phyloP scores from a whole-genome alignment of 1,140 invertebrate species.

The Drosophila cardini region DNA sequence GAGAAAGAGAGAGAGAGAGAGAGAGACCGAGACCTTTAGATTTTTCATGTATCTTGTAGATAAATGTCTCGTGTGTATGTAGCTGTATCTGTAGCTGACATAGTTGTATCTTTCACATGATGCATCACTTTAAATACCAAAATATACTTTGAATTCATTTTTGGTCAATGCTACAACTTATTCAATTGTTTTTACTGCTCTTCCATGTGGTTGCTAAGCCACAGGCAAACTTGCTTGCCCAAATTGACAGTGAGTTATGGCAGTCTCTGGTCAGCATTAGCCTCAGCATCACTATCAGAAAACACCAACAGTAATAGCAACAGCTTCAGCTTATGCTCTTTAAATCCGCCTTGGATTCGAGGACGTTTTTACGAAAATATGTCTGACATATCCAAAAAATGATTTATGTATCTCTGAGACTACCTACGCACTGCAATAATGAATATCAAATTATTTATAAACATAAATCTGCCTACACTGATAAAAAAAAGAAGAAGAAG shows the following conservation, averaged over 20 bases:
- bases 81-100: conserved; percentile 15
- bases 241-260: conserved; percentile 81
- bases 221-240: conserved; percentile 26
- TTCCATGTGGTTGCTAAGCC: conserved; percentile 49
- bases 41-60: conserved; percentile 46
- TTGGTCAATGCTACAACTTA: conserved; percentile 48
- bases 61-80: conserved; percentile 40
- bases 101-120: conserved; percentile 7
- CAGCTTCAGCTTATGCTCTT: conserved; percentile 41
- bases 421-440: conserved; percentile 60
- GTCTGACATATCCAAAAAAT: conserved; percentile 53
- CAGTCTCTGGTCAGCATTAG: conserved; percentile 54
- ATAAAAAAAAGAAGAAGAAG: no score
- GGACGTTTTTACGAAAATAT: conserved; percentile 39
- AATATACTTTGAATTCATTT: conserved; percentile 59
- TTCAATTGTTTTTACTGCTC: conserved; percentile 55
- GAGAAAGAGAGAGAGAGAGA: not conserved
- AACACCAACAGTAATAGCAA: not conserved
- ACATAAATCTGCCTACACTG: conserved; percentile 8
- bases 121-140: conserved; percentile 67
- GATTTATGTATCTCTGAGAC: conserved; percentile 66
- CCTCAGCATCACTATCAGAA: not conserved
- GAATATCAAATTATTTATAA: conserved; percentile 45
- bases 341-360: conserved; percentile 31
- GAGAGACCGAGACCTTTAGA: conserved; percentile 7